phyloP scores from a whole-genome alignment of 2,113 vertebrate genomes.

The Strix uralensis region DNA sequence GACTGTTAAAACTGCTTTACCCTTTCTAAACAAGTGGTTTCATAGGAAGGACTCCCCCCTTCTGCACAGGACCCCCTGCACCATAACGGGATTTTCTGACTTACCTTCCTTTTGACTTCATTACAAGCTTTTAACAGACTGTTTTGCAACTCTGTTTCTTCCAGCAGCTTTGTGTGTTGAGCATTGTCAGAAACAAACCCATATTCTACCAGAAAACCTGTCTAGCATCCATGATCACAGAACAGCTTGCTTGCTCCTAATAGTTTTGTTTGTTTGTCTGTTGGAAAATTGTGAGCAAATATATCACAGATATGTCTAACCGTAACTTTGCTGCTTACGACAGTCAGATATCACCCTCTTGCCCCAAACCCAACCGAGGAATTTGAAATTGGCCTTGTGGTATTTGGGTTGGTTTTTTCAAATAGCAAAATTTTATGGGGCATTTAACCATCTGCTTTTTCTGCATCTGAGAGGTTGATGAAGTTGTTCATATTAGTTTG shows the following conservation, averaged over 20 bases:
- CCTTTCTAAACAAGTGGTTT: background rate
- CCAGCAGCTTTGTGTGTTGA: background rate
- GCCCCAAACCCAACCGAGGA: background rate
- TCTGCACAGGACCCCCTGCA: background rate
- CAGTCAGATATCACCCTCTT: background rate
- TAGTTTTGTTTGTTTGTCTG: background rate
- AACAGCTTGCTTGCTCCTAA: background rate
- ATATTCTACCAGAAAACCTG: background rate
- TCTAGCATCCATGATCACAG: background rate
- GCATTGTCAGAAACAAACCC: background rate
- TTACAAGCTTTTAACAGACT: background rate
- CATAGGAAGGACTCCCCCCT: background rate
- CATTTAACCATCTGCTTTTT: background rate
- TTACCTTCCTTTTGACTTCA: background rate
- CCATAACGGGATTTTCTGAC: background rate
- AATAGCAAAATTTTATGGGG: background rate
- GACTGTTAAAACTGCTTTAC: background rate
- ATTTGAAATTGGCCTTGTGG: background rate
- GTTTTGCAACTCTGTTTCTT: background rate
- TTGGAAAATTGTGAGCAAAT: background rate
- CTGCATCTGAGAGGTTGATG: background rate
- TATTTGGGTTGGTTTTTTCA: background rate
- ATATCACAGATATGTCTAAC: background rate
- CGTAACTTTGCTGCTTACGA: rapidly evolving
- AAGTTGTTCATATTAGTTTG: background rate